Base-by-base conservation (phyloP, 2,113 vertebrate genomes). In the Protobothrops flavoviridis region DNA sequence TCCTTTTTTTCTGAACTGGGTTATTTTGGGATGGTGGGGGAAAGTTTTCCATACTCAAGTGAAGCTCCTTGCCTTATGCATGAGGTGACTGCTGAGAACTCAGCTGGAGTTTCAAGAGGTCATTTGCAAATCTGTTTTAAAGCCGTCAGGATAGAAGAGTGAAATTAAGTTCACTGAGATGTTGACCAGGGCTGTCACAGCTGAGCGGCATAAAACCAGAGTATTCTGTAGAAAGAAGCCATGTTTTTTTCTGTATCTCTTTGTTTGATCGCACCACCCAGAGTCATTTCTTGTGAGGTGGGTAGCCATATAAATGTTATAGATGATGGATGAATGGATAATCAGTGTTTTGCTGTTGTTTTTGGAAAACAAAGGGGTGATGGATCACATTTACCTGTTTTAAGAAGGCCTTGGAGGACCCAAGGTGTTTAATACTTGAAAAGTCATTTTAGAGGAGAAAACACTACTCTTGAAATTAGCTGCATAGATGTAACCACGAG, bases 41-140 rank as follows among this genome's bases (percentile, higher is more conserved):
- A 21, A 7, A 23, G 3, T 33, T 89, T 61, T 48, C n/a, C n/a
- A n/a, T n/a, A n/a, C n/a, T 48, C 29, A 11, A 59, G 90, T 33
- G 39, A 50, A 61, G 29, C 93, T 93, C 1, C 0, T 0, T 64
- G 39, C 91, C n/a, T 57, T 93, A 20, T 55, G 3, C 91, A 89
- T 11, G 15, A 81, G 2, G 8, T 86, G 52, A 55, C 50, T 2
- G 8, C 17, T 13, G 21, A 94, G 93, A 11, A 92, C 17, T 0
- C n/a, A 91, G 88, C 33, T 26, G 3, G 10, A 15, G 29, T 91
- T 94, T 74, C 91, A 92, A 95, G 52, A 94, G 94, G 56, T 43
- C 33, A 7, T 55, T 94, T 89, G 89, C 20, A 92, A 57, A 88
- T 48, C 9, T 93, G 33, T 26, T 92, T 94, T 0, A 0, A 50